These are phyloP conservation scores for Brachystomella parvula DNA, from an alignment of 1,140 invertebrate species.

Conservation along the genomic window DNA sequence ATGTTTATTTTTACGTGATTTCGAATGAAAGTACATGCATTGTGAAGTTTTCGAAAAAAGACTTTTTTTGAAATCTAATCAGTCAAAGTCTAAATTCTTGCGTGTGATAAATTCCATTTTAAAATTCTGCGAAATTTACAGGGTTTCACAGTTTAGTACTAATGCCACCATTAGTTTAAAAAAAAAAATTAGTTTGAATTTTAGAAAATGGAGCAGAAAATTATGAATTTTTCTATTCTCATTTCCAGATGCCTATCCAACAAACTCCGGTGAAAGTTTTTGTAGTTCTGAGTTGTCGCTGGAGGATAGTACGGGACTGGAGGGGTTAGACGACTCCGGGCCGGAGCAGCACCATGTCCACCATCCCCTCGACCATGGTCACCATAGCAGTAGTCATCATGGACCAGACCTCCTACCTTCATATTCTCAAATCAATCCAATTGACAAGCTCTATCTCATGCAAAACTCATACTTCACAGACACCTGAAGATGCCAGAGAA, in stretches of 20 bases:
- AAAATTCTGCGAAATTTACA: too few species aligned
- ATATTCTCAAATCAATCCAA: slow-evolving; percentile 70
- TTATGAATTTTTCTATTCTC: not conserved
- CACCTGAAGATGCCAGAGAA: slow-evolving; percentile 21
- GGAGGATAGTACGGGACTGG: slow-evolving; percentile 69
- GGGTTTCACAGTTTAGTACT: too few species aligned
- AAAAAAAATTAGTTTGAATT: not conserved
- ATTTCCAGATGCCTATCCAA: slow-evolving; percentile 1
- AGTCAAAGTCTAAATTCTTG: too few species aligned
- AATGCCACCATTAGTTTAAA: not conserved
- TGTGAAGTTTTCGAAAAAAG: too few species aligned
- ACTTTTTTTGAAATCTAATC: too few species aligned
- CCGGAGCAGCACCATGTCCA: slow-evolving; percentile 11
- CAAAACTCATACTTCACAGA: slow-evolving; percentile 84
- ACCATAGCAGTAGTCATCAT: not conserved
- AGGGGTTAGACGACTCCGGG: slow-evolving; percentile 58
- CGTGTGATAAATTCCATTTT: too few species aligned
- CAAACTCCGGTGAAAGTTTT: slow-evolving; percentile 65
- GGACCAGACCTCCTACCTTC: slow-evolving; percentile 50
- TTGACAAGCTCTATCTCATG: slow-evolving; percentile 96
- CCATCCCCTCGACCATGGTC: slow-evolving; percentile 40
- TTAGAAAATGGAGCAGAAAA: not conserved
- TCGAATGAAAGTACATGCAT: too few species aligned
- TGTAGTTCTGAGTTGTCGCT: slow-evolving; percentile 80
- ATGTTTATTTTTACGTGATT: too few species aligned